Conservation (phyloP, 2,888 invertebrate species). For the Antitype chi region DNA sequence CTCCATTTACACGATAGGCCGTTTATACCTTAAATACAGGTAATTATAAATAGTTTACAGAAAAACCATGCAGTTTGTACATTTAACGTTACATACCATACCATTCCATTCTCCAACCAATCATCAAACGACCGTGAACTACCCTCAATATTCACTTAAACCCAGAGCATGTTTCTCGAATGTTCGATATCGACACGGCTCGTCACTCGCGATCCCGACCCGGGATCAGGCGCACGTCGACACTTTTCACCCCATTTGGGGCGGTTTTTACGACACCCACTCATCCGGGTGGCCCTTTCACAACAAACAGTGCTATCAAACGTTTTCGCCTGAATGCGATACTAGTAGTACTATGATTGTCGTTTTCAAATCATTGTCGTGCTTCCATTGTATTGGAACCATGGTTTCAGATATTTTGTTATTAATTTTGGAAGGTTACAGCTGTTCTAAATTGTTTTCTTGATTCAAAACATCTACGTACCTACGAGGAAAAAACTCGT, state of each 20-base stretch:
- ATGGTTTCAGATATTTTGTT: not conserved
- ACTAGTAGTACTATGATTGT: conserved; percentile 33
- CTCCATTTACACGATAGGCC: not conserved
- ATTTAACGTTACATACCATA: not conserved
- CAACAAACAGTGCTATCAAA: conserved; percentile 66
- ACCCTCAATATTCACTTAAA: conserved; percentile 46
- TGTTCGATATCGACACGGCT: conserved; percentile 67
- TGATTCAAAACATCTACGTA: not conserved
- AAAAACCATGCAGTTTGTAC: not conserved
- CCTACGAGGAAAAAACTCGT: not conserved
- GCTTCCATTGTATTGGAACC: conserved; percentile 5
- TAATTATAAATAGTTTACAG: not conserved
- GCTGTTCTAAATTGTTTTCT: conserved; percentile 1
- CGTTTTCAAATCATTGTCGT: conserved; percentile 35
- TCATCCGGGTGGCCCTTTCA: conserved; percentile 64
- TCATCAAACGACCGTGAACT: conserved; percentile 28
- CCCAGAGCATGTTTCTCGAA: conserved; percentile 40
- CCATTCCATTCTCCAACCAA: conserved; percentile 8
- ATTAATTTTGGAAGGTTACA: not conserved
- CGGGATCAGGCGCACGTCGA: conserved; percentile 79
- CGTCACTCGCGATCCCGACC: conserved; percentile 59
- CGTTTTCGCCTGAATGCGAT: conserved; percentile 55
- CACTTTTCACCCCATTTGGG: conserved; percentile 85
- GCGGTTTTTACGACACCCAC: conserved; percentile 80
- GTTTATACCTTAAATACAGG: not conserved